Percentiles rank a stretch among this genome's conserved stretches.
Conservation (phyloP, 2,888 invertebrate species). For the Patella depressa region DNA sequence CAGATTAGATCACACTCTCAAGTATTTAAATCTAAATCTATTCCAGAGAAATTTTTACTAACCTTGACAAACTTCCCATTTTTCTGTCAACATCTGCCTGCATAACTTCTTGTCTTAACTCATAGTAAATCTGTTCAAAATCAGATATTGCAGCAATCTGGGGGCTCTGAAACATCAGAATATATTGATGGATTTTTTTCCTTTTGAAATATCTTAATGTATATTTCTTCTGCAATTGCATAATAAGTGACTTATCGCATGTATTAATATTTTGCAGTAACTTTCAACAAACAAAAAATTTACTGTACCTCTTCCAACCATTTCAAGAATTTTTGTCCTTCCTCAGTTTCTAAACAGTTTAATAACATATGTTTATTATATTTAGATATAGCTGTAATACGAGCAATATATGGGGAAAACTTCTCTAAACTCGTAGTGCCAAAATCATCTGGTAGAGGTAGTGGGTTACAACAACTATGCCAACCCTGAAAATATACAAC, state of each 20-base stretch:
- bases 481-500: conserved; percentile 53
- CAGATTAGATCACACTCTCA: too few relatives aligned
- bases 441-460: conserved; percentile 49
- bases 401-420: conserved; percentile 58
- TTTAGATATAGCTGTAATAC: conserved; percentile 61
- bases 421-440: conserved; percentile 43
- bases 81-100: conserved; percentile 44
- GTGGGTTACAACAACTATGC: conserved; percentile 56
- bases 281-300: too few relatives aligned
- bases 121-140: conserved; percentile 52
- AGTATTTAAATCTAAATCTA: too few relatives aligned
- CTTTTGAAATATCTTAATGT: too few relatives aligned
- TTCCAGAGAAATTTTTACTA: too few relatives aligned
- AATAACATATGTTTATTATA: conserved; percentile 55
- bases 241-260: too few relatives aligned
- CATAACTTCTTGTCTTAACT: conserved; percentile 52
- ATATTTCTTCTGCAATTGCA: too few relatives aligned
- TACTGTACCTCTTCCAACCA: conserved; percentile 60
- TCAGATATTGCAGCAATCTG: conserved; percentile 48
- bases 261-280: too few relatives aligned
- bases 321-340: conserved; percentile 52
- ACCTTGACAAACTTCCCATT: conserved; percentile 52
- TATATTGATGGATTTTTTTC: too few relatives aligned
- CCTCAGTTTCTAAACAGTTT: conserved; percentile 48
- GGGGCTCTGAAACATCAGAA: conserved; percentile 43